Conservation (phyloP, 1,140 invertebrate species). For the Chelonus insularis region DNA sequence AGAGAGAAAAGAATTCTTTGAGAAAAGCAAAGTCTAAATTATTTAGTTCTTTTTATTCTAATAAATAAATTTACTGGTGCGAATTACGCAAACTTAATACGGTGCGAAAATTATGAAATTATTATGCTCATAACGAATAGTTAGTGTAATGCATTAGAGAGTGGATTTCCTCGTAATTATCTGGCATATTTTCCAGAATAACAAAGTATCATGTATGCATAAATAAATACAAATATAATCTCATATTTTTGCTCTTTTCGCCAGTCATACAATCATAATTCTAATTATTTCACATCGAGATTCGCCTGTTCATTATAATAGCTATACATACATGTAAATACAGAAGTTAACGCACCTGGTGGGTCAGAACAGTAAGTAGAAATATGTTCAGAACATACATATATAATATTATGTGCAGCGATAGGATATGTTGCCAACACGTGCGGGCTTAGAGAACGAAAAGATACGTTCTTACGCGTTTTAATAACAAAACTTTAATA, state of each 20-base stretch:
- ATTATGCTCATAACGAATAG: neutral
- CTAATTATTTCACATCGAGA: slow-evolving; percentile 21
- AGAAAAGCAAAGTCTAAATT: too few relatives aligned
- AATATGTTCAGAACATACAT: neutral
- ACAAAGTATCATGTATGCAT: neutral
- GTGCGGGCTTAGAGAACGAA: slow-evolving; percentile 1
- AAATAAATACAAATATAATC: slow-evolving; percentile 4
- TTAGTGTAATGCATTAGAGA: neutral
- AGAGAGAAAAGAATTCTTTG: too few relatives aligned
- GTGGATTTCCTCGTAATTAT: neutral
- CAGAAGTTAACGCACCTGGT: slow-evolving; percentile 15
- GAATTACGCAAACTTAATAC: neutral
- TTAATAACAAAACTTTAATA: slow-evolving; percentile 29
- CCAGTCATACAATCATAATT: slow-evolving; percentile 16
- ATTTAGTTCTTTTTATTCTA: too few relatives aligned
- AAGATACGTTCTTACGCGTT: slow-evolving; percentile 7
- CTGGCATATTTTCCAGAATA: neutral
- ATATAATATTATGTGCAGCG: neutral
- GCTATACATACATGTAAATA: neutral
- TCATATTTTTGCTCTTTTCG: neutral
- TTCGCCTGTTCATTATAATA: neutral
- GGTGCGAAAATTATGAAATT: slow-evolving; percentile 5
- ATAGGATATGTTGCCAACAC: slow-evolving; percentile 1
- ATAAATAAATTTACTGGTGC: too few relatives aligned
- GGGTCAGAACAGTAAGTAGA: neutral